phyloP scores from a whole-genome alignment of 2,888 invertebrate genomes.

The Hermaeophaga mercurialis region DNA sequence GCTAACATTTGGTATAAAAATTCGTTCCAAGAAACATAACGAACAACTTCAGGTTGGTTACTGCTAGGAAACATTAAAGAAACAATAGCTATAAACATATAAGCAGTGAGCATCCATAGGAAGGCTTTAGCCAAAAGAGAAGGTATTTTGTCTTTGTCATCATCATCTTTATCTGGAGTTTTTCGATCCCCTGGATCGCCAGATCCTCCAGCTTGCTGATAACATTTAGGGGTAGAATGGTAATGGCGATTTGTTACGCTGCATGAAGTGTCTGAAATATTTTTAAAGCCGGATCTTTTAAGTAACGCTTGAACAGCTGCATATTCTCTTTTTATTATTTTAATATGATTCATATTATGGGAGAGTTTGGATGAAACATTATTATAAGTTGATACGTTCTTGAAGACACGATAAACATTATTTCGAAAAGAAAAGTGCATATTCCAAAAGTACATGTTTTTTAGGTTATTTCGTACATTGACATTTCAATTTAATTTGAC shows the following conservation, averaged over 20 bases:
- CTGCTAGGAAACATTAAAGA: slow-evolving; percentile 74
- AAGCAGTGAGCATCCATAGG: slow-evolving; percentile 80
- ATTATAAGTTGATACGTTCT: neutral
- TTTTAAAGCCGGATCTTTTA: slow-evolving; percentile 60
- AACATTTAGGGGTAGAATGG: slow-evolving; percentile 42
- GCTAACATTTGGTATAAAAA: slow-evolving; percentile 93
- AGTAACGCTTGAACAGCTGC: slow-evolving; percentile 63
- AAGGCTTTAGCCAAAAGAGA: slow-evolving; percentile 75
- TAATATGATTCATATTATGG: slow-evolving; percentile 31
- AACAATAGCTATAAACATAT: slow-evolving; percentile 74
- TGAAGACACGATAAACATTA: slow-evolving; percentile 13
- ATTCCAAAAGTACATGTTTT: slow-evolving; percentile 14
- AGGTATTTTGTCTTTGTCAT: slow-evolving; percentile 73
- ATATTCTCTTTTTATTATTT: slow-evolving; percentile 59
- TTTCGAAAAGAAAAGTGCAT: slow-evolving; percentile 9
- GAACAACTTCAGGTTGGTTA: slow-evolving; percentile 76
- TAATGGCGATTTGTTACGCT: slow-evolving; percentile 44
- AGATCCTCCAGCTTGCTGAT: slow-evolving; percentile 38
- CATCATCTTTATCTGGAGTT: slow-evolving; percentile 59
- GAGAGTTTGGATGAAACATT: neutral
- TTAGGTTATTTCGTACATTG: slow-evolving; percentile 15
- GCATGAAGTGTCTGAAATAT: slow-evolving; percentile 49
- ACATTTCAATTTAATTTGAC: no score
- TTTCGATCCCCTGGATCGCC: slow-evolving; percentile 39
- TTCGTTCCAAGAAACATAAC: slow-evolving; percentile 94